Percentiles rank a stretch among this genome's conserved stretches.
These are phyloP conservation scores for Phymorhynchus buccinoides DNA, from an alignment of 1,140 invertebrate genomes.

Conservation along the genomic window DNA sequence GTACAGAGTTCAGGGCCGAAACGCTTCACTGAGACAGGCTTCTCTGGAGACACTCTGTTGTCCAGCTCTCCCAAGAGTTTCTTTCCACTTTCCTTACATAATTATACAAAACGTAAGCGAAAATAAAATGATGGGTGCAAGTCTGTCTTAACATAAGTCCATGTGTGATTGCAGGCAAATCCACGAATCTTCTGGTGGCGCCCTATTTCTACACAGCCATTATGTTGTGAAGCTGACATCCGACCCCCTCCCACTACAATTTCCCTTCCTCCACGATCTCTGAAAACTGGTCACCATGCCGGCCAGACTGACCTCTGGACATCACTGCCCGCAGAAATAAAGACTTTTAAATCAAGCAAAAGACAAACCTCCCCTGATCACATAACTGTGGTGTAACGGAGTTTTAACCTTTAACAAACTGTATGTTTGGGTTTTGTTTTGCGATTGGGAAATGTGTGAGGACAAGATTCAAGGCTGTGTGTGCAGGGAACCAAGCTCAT, in stretches of 20 bases:
- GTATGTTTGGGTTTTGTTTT: not conserved
- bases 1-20: no score
- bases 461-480: not conserved
- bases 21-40: no score
- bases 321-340: not conserved
- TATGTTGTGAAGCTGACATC: slow-evolving; percentile 47
- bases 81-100: no score
- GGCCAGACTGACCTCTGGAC: not conserved
- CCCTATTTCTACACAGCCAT: slow-evolving; percentile 73
- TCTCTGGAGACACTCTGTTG: no score
- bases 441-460: not conserved
- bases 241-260: not conserved
- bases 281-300: not conserved
- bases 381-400: not conserved
- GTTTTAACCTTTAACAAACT: not conserved
- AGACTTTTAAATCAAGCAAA: no score
- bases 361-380: slow-evolving; percentile 1
- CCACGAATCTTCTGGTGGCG: slow-evolving; percentile 72
- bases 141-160: no score
- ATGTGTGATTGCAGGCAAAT: slow-evolving; percentile 68
- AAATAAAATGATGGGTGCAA: no score
- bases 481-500: not conserved
- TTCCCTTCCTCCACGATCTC: not conserved
- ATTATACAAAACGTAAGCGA: no score
- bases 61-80: no score